These are phyloP conservation scores for Drosophila anomalipes DNA, from an alignment of 2,888 invertebrate genomes.

Conservation along the genomic window DNA sequence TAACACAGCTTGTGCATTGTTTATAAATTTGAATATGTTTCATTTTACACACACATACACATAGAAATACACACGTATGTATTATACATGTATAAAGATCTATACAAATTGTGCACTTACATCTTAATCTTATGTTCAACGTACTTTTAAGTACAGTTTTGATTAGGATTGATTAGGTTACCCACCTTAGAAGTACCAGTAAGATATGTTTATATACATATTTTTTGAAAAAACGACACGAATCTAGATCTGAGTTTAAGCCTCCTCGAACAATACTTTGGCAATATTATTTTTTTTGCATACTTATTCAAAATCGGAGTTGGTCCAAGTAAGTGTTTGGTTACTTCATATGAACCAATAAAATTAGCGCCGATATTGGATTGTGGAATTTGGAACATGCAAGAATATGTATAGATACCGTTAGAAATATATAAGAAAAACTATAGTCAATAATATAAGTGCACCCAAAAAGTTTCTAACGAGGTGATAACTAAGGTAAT, in stretches of 20 bases:
- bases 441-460: neutral
- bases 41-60: constrained; percentile 1
- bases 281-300: constrained; percentile 55
- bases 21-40: constrained; percentile 7
- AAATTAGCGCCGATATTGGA: constrained; percentile 21
- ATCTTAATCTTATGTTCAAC: neutral
- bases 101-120: constrained; percentile 11
- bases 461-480: neutral
- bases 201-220: constrained; percentile 47
- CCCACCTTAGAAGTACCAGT: constrained; percentile 48
- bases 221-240: constrained; percentile 31
- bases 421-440: neutral
- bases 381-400: constrained; percentile 14
- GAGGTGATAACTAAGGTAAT: neutral
- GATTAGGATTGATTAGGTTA: constrained; percentile 17
- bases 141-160: constrained; percentile 5
- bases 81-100: constrained; percentile 2
- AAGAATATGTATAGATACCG: neutral
- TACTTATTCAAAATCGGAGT: constrained; percentile 49
- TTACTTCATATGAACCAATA: constrained; percentile 13
- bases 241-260: constrained; percentile 31
- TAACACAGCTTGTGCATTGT: neutral
- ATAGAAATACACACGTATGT: constrained; percentile 1
- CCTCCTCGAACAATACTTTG: constrained; percentile 46
- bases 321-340: constrained; percentile 19